Base-by-base conservation (phyloP, 2,888 invertebrate genomes). In the Tupiocoris notatus region DNA sequence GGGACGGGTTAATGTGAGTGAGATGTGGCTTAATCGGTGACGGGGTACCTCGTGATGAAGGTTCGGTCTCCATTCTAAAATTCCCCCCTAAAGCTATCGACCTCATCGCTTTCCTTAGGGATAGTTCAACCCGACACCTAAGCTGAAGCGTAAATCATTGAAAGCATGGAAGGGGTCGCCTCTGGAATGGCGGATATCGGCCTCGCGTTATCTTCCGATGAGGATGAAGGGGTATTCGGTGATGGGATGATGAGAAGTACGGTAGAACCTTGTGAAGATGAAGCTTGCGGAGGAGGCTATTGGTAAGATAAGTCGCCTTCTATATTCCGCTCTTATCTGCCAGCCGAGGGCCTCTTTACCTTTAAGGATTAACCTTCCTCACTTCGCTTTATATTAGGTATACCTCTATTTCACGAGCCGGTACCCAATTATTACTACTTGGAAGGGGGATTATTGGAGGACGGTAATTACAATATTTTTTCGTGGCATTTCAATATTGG, bases 241-340 rank as follows among this genome's bases (percentile, higher is more conserved):
- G 39, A 39, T 7, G 39, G 39, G 39, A 39, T 39, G 39, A 39
- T 39, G 39, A 39, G 39, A 39, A 39, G 6, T 7, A 12, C 6
- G 39, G 39, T 3, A 39, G 39, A 12, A 39, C 6, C 6, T 12
- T 3, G 39, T 7, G 39, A 12, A 39, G 12, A 7, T 7, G 39
- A 22, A 22, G 22, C 25, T 12, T 22, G 56, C 9, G n/a, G 57
- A 9, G 67, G 56, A 54, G 20, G 17, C 56, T 67, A 67, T 67
- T 67, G 67, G 57, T 54, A 67, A 67, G 67, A 67, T 67, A 67
- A 54, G 39, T 39, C 67, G 67, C 54, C 57, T 57, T 57, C 67
- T 1, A 67, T 67, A 67, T 67, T 67, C 67, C 57, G 39, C 12
- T 22, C 67, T 67, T 67, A 67, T 67, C 67, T 39, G 39, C 39